phyloP scores from a whole-genome alignment of 35 echinoderm and acorn worm genomes.

The Holothuria glaberrima region DNA sequence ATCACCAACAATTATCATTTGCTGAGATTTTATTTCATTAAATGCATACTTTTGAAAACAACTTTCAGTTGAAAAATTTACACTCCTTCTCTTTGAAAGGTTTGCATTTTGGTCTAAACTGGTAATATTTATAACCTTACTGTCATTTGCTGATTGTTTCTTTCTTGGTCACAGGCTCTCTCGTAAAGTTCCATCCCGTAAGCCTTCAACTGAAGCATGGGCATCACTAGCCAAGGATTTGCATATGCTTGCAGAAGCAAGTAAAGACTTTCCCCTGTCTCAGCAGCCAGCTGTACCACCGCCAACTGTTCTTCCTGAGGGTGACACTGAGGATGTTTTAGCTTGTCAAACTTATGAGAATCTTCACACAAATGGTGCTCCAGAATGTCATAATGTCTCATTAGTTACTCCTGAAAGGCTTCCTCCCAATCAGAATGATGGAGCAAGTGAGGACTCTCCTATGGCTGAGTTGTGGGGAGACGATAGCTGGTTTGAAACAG shows the following conservation, averaged over 20 bases:
- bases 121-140: too few relatives aligned
- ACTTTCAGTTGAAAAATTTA: not conserved
- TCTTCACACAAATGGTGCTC: not conserved
- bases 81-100: not conserved
- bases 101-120: too few relatives aligned
- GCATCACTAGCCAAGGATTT: constrained; percentile 20
- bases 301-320: too few relatives aligned
- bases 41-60: not conserved
- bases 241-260: constrained; percentile 32
- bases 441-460: not conserved
- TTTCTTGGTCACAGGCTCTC: not conserved
- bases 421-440: not conserved
- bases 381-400: not conserved
- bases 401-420: not conserved
- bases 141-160: too few relatives aligned
- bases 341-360: not conserved
- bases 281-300: not conserved
- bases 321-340: not conserved
- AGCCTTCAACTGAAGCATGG: not conserved
- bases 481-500: constrained; percentile 59
- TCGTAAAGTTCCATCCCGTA: constrained; percentile 3
- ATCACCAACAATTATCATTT: too few relatives aligned
- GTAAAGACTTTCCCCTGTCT: too few relatives aligned
- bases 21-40: too few relatives aligned
- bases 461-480: constrained; percentile 51